phyloP scores from a whole-genome alignment of 2,888 invertebrate genomes.

The Amblyjoppa fuscipennis region DNA sequence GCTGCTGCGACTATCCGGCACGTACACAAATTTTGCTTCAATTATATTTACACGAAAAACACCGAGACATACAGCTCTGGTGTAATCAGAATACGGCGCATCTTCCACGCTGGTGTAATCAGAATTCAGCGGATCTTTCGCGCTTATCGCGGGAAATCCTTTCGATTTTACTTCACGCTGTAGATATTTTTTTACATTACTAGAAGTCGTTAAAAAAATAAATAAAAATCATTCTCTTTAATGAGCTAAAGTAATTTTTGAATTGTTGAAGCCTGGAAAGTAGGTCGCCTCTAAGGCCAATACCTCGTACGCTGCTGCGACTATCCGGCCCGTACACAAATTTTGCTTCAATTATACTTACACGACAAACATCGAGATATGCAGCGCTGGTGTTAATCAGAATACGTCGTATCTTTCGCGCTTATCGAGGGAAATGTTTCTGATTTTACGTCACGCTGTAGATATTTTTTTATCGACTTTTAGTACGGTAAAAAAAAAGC shows the following conservation, averaged over 20 bases:
- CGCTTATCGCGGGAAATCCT: too few relatives aligned
- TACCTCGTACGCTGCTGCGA: background rate
- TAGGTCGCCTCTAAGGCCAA: conserved; percentile 44
- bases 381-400: background rate
- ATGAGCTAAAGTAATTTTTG: too few relatives aligned
- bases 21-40: background rate
- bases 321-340: background rate
- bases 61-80: background rate
- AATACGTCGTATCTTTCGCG: too few relatives aligned
- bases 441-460: too few relatives aligned
- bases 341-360: background rate
- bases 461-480: too few relatives aligned
- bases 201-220: background rate
- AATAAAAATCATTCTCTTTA: too few relatives aligned
- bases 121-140: background rate
- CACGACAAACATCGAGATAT: background rate
- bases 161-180: too few relatives aligned
- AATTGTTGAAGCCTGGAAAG: conserved; percentile 17
- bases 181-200: too few relatives aligned
- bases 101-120: background rate
- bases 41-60: conserved; percentile 1
- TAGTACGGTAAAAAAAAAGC: too few relatives aligned
- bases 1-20: background rate
- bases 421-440: too few relatives aligned
- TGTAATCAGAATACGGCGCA: background rate